Evolutionary conservation across 1,140 invertebrate genomes (phyloP), one percentile per base, ranked within the genome.

Genomic region (Physella acuta): DNA sequence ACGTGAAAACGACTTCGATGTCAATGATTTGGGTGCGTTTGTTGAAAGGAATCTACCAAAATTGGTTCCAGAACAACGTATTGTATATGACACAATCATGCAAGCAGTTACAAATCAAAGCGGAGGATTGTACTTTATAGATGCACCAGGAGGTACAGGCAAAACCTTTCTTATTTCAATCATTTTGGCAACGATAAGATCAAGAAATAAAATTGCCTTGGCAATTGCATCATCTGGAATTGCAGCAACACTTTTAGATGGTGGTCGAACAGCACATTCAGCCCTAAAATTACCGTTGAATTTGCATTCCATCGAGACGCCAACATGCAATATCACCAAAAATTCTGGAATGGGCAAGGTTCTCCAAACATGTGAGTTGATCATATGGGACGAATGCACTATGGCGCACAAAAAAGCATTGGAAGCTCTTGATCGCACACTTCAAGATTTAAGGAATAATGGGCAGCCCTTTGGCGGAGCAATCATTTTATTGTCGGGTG

Each of bases 361-460:
- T 3, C 37, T 52, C 14, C 63, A 52, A 33, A 31, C n/a, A 20
- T 33, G 31, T 11, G 14, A 11, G 11, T n/a, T 81, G 11, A 71
- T 82, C 14, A 69, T 81, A 28, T 73, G 58, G 66, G 81, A 82
- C 62, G 79, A 82, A 71, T 62, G 58, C 14, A 62, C 75, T 14
- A 80, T 81, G 75, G 56, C 58, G 17, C 65, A 61, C 16, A 67
- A 33, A n/a, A 33, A 70, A 52, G 75, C 73, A n/a, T n/a, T n/a
- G n/a, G n/a, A n/a, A n/a, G n/a, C n/a, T n/a, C n/a, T n/a, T n/a
- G n/a, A n/a, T n/a, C n/a, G n/a, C n/a, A n/a, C n/a, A n/a, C n/a
- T n/a, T n/a, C n/a, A n/a, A n/a, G n/a, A n/a, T n/a, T n/a, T 83
- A 26, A 16, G 53, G 16, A n/a, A 11, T 8, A n/a, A 16, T 16